Conservation (phyloP, 2,797 vertebrate species). For the Sebastes itinus region DNA sequence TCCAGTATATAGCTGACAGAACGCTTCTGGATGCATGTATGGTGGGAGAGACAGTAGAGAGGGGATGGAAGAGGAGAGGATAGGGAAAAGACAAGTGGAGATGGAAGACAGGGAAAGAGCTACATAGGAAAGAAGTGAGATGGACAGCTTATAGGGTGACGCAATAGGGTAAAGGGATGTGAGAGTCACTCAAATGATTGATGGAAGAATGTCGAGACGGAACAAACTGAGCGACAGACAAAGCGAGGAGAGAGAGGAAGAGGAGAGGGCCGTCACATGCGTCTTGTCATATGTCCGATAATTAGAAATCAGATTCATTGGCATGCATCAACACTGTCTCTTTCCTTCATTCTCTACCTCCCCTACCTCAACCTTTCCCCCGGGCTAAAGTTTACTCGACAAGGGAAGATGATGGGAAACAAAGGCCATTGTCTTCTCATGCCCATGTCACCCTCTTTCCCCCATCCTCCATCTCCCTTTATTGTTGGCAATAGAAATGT, state of each 20-base stretch:
- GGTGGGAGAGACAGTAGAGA: neutral
- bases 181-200: neutral
- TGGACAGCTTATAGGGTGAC: neutral
- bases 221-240: neutral
- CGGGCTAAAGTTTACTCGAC: constrained; percentile 87
- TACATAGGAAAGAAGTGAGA: neutral
- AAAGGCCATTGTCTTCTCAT: constrained; percentile 54
- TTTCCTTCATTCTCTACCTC: constrained; percentile 50
- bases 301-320: constrained; percentile 93
- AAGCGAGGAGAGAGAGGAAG: neutral
- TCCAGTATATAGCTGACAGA: constrained; percentile 27
- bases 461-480: constrained; percentile 57
- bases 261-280: constrained; percentile 75
- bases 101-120: neutral
- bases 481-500: constrained; percentile 82
- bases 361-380: constrained; percentile 82
- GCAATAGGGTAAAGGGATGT: neutral
- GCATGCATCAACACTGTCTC: constrained; percentile 72
- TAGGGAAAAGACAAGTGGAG: neutral
- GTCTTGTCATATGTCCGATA: constrained; percentile 88
- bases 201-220: neutral
- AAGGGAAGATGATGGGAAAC: constrained; percentile 51
- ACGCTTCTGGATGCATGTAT: neutral
- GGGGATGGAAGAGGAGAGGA: neutral
- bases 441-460: constrained; percentile 46